Evolutionary conservation across 2,888 invertebrate species (phyloP).

Genomic region (Drosophila anomelani): DNA sequence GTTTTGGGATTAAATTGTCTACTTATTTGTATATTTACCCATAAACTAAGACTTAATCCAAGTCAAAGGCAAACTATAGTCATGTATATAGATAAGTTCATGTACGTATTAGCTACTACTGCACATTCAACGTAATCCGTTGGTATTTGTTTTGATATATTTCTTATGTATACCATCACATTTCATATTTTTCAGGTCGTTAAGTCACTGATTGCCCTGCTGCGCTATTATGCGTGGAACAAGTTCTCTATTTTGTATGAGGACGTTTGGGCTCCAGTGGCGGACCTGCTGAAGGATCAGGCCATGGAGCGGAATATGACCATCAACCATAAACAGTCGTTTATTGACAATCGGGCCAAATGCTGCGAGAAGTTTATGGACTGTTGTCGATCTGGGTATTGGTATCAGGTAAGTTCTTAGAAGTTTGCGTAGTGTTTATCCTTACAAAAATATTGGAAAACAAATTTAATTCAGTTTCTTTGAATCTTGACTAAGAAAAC

Average conservation of each 20-base stretch:
- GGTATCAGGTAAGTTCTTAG: slow-evolving; percentile 88
- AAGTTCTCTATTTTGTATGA: slow-evolving; percentile 96
- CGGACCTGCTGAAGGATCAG: slow-evolving; percentile 91
- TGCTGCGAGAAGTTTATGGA: slow-evolving; percentile 91
- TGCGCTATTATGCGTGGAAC: slow-evolving; percentile 96
- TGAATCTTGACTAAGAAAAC: not conserved
- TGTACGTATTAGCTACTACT: not conserved
- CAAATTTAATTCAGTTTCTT: too few species aligned
- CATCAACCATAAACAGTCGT: slow-evolving; percentile 90
- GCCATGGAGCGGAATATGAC: slow-evolving; percentile 92
- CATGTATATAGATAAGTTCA: not conserved
- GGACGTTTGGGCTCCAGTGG: slow-evolving; percentile 92
- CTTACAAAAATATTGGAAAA: not conserved
- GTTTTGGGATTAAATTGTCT: not conserved
- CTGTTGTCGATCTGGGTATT: slow-evolving; percentile 92
- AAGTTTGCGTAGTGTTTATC: slow-evolving; percentile 28
- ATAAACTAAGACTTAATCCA: too few species aligned
- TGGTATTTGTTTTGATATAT: slow-evolving; percentile 2
- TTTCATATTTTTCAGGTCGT: slow-evolving; percentile 88
- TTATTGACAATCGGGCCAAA: slow-evolving; percentile 88
- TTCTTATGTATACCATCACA: slow-evolving; percentile 6
- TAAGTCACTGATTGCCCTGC: slow-evolving; percentile 95
- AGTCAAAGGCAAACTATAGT: not conserved
- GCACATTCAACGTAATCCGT: not conserved
- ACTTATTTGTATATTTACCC: not conserved